Evolutionary conservation across 2,888 invertebrate genomes (phyloP), one percentile per base, ranked within the genome.

Genomic region (Argyresthia albistria): DNA sequence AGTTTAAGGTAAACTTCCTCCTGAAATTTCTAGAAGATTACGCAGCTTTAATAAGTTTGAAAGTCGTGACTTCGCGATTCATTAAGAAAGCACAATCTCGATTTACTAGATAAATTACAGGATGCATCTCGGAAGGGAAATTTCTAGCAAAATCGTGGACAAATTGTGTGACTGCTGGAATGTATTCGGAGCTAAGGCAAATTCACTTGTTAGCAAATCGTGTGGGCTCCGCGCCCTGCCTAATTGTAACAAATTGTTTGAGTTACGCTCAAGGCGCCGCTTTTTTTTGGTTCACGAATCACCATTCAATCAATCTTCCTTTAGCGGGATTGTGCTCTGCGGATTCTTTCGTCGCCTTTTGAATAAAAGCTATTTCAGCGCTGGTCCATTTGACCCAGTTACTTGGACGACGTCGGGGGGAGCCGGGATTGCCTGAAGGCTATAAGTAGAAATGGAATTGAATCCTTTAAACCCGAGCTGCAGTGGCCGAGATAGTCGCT

Each of bases 1-100:
- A 25, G 25, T 25, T 25, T 43, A 14, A 45, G 45, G 16, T 45
- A 16, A 25, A 15, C 36, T 36, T 35, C 36, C 37, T 14, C 37
- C 37, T 15, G 35, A 25, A 35, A 7, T 14, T 46, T 46, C n/a
- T 35, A n/a, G 12, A 48, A 55, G 55, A 43, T 47, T 37, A 55
- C 55, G 58, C 56, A 52, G 57, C 59, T 12, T 37, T 36, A 60
- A 61, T 65, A 67, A 67, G 64, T 65, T 66, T 58, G 61, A 66
- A 67, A 68, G 65, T 71, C 67, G 70, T 73, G 70, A 76, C 71
- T 69, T 69, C 67, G 66, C 68, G 70, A 78, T 77, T 73, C 72
- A 77, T 80, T 78, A 76, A 67, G 67, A 66, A 56, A 14, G 61
- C 64, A 66, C 66, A 71, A 70, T 66, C 65, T 62, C 68, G 71